Conservation (phyloP, 2,888 invertebrate species). For the Oasisia sp. region DNA sequence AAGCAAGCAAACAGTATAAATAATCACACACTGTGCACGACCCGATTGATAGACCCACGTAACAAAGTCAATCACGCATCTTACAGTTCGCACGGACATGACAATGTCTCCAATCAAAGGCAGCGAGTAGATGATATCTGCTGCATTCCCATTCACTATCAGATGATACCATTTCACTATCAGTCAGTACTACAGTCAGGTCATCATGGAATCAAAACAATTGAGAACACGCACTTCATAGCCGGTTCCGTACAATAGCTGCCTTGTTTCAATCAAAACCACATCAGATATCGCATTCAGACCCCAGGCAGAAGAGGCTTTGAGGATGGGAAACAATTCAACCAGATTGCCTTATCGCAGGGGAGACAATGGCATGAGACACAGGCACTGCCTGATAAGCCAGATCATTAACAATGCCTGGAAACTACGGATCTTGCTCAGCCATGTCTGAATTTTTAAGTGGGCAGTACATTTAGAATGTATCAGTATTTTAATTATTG, state of each 20-base stretch:
- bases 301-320: neutral
- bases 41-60: neutral
- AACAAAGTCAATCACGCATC: neutral
- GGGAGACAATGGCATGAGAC: conserved; percentile 6
- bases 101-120: neutral
- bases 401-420: conserved; percentile 6
- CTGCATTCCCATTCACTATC: neutral
- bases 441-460: neutral
- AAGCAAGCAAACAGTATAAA: neutral
- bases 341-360: neutral
- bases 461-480: neutral
- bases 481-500: neutral
- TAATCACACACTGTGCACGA: neutral
- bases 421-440: neutral
- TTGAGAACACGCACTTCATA: neutral
- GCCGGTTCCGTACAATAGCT: neutral
- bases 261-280: neutral
- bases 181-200: neutral
- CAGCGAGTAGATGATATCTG: neutral
- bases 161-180: neutral
- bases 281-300: neutral
- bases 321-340: conserved; percentile 11
- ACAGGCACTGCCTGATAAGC: neutral
- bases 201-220: neutral
- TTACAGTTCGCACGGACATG: neutral